phyloP scores from a whole-genome alignment of 1,140 invertebrate genomes.

The Oreohelix idahoensis region DNA sequence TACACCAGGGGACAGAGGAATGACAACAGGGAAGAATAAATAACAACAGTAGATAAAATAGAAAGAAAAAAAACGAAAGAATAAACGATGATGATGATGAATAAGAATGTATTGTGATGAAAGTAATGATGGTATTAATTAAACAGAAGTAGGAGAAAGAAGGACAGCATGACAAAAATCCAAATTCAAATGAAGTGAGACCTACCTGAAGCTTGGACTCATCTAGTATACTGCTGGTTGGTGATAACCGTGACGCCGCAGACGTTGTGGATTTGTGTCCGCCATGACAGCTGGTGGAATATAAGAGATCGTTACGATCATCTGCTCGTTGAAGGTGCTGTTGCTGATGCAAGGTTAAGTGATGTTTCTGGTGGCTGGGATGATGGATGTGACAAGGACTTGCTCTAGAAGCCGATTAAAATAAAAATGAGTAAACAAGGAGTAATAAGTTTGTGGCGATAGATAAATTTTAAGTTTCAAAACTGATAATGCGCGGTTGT shows the following conservation, averaged over 20 bases:
- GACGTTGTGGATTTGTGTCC: not conserved
- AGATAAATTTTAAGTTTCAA: no score
- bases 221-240: not conserved
- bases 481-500: no score
- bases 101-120: not conserved
- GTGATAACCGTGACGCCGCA: not conserved
- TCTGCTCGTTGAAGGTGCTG: not conserved
- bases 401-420: not conserved
- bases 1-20: no score
- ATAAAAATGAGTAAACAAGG: no score
- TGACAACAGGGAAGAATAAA: not conserved
- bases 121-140: not conserved
- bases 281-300: constrained; percentile 10
- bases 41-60: not conserved
- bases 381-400: not conserved
- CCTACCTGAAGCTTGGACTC: not conserved
- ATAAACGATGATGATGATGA: no score
- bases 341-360: not conserved
- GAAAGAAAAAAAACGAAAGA: no score
- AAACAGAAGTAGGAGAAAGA: not conserved
- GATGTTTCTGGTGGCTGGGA: not conserved
- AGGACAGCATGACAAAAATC: no score
- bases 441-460: no score
- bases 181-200: not conserved
- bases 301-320: not conserved